Evolutionary conservation across 2,113 vertebrate species (phyloP).

Genomic region (Mormyrus iriodes): DNA sequence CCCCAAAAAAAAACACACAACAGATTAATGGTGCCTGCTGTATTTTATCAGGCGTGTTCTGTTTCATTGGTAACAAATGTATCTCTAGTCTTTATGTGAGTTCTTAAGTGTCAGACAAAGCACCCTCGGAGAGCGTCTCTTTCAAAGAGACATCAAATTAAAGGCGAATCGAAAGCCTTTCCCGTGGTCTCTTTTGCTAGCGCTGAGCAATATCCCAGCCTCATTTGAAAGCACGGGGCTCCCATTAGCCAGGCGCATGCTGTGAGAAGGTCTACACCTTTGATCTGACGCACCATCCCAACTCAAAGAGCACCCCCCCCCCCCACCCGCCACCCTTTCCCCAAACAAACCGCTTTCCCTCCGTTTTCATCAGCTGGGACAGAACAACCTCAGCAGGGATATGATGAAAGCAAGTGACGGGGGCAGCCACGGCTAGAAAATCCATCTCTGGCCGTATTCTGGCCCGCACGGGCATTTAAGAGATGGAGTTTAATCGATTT

Average conservation of each 20-base stretch:
- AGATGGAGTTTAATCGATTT: not conserved
- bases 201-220: not conserved
- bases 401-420: not conserved
- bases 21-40: conserved; percentile 33
- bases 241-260: conserved; percentile 33
- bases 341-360: conserved; percentile 15
- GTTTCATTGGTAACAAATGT: conserved; percentile 44
- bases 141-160: conserved; percentile 38
- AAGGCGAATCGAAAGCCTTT: conserved; percentile 21
- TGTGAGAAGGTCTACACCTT: conserved; percentile 37
- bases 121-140: conserved; percentile 37
- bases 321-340: conserved; percentile 40
- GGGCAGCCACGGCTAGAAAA: conserved; percentile 9
- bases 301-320: conserved; percentile 43
- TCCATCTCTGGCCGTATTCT: conserved; percentile 3
- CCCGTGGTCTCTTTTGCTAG: not conserved
- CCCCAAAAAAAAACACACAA: not conserved
- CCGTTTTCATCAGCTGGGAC: conserved; percentile 25
- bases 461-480: not conserved
- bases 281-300: conserved; percentile 50
- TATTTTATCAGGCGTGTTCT: conserved; percentile 30
- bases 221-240: conserved; percentile 25
- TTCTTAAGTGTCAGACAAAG: conserved; percentile 48
- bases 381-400: conserved; percentile 27
- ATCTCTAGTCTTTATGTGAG: conserved; percentile 44